phyloP scores from a whole-genome alignment of 2,797 vertebrate genomes.

The Tachyglossus aculeatus region DNA sequence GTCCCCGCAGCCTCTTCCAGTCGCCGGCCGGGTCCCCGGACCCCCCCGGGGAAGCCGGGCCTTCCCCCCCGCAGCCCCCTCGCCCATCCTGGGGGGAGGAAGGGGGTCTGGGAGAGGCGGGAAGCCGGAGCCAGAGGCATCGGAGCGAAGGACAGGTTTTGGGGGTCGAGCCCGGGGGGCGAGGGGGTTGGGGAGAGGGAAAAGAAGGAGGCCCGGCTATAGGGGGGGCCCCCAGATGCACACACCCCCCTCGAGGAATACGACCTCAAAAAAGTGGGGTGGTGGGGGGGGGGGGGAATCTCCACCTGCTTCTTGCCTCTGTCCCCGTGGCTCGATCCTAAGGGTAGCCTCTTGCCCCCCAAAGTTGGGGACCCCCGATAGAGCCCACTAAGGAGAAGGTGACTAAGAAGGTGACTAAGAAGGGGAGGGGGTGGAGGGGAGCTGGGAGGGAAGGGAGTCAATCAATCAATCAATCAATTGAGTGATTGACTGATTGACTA shows the following conservation, averaged over 20 bases:
- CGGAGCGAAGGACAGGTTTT: conserved; percentile 2
- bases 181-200: conserved; percentile 5
- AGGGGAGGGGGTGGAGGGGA: neutral
- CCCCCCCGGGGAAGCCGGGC: conserved; percentile 55
- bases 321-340: too few species aligned
- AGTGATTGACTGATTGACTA: too few species aligned
- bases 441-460: neutral
- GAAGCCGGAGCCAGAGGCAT: neutral
- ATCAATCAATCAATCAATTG: too few species aligned
- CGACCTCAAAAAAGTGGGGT: too few species aligned
- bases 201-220: neutral
- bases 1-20: conserved; percentile 37
- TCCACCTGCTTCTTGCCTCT: too few species aligned
- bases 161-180: conserved; percentile 40
- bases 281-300: too few species aligned
- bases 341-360: too few species aligned
- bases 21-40: conserved; percentile 22
- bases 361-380: too few species aligned
- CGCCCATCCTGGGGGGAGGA: conserved; percentile 15
- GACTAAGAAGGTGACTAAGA: too few species aligned
- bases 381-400: too few species aligned
- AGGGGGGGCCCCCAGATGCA: too few species aligned
- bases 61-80: conserved; percentile 29
- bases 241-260: too few species aligned
- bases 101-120: neutral